phyloP scores from a whole-genome alignment of 2,888 invertebrate genomes.

The Drosophila barbarae region DNA sequence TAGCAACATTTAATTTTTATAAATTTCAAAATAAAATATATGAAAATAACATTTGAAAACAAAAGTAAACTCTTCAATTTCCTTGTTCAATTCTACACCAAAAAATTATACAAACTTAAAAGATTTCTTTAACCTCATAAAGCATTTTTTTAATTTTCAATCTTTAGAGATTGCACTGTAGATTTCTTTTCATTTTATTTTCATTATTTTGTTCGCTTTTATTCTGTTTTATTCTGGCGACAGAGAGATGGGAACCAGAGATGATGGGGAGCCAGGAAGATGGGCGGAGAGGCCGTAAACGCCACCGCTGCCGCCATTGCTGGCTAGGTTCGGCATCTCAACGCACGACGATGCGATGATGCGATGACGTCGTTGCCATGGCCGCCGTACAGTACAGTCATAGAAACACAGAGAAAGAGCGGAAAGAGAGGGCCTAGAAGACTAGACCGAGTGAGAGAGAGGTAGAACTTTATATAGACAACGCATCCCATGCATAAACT shows the following conservation, averaged over 20 bases:
- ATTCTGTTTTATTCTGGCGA: slow-evolving; percentile 9
- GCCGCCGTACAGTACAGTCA: slow-evolving; percentile 61
- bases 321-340: slow-evolving; percentile 31
- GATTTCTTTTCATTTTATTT: slow-evolving; percentile 1
- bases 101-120: background rate
- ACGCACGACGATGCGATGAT: slow-evolving; percentile 49
- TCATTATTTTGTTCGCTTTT: slow-evolving; percentile 3
- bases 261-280: slow-evolving; percentile 9
- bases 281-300: slow-evolving; percentile 18
- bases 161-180: background rate
- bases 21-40: background rate
- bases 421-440: slow-evolving; percentile 10
- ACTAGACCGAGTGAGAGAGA: slow-evolving; percentile 6
- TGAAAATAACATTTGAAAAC: background rate
- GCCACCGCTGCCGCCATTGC: slow-evolving; percentile 34
- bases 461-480: slow-evolving; percentile 54
- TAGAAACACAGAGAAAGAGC: slow-evolving; percentile 43
- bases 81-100: background rate
- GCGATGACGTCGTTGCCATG: slow-evolving; percentile 71
- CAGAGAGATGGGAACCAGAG: slow-evolving; percentile 11
- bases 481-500: slow-evolving; percentile 69
- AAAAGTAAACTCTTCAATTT: background rate
- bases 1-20: no score
- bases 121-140: background rate
- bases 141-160: background rate